Percentiles rank a stretch among this genome's conserved stretches.
Evolutionary conservation across 1,140 invertebrate species (phyloP).

Genomic region (Zaprionus inermis): DNA sequence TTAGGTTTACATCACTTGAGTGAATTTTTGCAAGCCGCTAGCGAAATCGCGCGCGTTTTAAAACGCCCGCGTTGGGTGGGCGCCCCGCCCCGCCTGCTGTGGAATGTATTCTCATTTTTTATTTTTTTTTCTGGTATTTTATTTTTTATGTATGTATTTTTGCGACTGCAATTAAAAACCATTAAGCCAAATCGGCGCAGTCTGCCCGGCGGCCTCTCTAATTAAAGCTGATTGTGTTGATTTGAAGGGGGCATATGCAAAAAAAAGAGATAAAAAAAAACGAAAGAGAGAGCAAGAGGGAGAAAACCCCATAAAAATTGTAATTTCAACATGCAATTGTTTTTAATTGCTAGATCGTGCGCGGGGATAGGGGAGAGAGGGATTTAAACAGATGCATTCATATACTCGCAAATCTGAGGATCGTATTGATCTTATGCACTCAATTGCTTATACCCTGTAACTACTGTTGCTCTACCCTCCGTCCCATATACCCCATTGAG

Average conservation of each 20-base stretch:
- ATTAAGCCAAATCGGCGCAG: conserved; percentile 76
- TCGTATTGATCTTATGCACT: background rate
- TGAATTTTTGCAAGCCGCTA: background rate
- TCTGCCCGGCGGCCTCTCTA: conserved; percentile 61
- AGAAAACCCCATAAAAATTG: conserved; percentile 14
- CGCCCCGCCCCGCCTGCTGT: conserved; percentile 1
- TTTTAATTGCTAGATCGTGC: conserved; percentile 57
- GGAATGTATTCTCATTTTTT: conserved; percentile 21
- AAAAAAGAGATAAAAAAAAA: conserved; percentile 34
- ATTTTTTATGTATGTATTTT: conserved; percentile 30
- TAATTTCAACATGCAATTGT: conserved; percentile 68
- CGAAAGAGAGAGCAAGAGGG: conserved; percentile 9
- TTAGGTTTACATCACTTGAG: background rate
- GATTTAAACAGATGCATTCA: conserved; percentile 29
- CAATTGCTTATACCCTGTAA: background rate
- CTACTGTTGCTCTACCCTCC: conserved; percentile 42
- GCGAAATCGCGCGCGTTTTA: conserved; percentile 22
- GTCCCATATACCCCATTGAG: background rate
- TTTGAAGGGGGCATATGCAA: conserved; percentile 48
- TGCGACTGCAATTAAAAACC: conserved; percentile 71
- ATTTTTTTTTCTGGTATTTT: background rate
- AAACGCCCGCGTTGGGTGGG: conserved; percentile 48
- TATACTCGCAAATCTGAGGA: background rate
- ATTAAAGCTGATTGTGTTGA: conserved; percentile 74
- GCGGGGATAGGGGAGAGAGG: conserved; percentile 10